Conservation (phyloP, 2,888 invertebrate genomes). For the Phengaris alcon region DNA sequence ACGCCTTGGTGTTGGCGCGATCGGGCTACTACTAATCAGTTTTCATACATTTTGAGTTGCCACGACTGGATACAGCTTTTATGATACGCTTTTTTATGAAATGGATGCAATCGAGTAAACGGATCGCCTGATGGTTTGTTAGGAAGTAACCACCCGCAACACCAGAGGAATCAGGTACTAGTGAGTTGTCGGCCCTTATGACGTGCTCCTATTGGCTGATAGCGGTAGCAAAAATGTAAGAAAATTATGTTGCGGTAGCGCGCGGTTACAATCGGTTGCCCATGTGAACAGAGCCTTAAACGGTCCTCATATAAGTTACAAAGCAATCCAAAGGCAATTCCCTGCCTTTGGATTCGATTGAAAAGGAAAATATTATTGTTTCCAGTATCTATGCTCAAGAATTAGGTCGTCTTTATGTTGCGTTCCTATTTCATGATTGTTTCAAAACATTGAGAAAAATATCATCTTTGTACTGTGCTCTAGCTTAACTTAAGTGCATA, state of each 20-base stretch:
- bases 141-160: no score
- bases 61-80: no score
- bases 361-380: conserved; percentile 22
- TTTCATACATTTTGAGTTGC: no score
- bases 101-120: no score
- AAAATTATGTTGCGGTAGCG: no score
- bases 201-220: no score
- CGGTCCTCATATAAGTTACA: conserved; percentile 14
- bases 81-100: no score
- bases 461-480: background rate
- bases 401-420: conserved; percentile 17
- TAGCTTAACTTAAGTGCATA: background rate
- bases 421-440: background rate
- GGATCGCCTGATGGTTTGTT: no score
- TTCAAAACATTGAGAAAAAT: background rate
- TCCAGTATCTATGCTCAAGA: conserved; percentile 2
- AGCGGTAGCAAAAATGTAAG: no score
- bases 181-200: no score
- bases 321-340: conserved; percentile 17
- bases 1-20: background rate
- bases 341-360: background rate
- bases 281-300: background rate
- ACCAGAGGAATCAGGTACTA: no score
- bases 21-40: background rate
- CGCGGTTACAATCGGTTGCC: background rate